Percentiles rank a stretch among this genome's conserved stretches.
Evolutionary conservation across 2,113 vertebrate species (phyloP).

Genomic region (Ptyas mucosa): DNA sequence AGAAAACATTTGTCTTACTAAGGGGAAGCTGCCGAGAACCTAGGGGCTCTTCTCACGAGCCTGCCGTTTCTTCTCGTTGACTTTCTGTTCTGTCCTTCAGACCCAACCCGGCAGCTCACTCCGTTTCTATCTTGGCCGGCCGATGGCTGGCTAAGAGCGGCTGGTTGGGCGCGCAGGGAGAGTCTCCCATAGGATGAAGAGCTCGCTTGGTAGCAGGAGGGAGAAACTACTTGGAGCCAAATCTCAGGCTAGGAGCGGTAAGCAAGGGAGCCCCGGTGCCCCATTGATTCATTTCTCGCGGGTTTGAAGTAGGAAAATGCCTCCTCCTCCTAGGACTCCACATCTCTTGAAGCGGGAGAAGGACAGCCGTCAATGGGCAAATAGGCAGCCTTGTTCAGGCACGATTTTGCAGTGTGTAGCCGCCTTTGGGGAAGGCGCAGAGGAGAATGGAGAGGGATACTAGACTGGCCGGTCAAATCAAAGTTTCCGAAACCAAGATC

Average conservation of each 20-base stretch:
- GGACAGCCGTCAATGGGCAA: background rate
- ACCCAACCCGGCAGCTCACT: background rate
- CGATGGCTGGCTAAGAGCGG: constrained; percentile 30
- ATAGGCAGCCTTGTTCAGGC: background rate
- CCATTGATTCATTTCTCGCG: background rate
- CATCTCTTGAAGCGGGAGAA: background rate
- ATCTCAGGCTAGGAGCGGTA: constrained; percentile 55
- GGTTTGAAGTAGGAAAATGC: background rate
- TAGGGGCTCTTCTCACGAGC: background rate
- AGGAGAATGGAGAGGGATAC: background rate
- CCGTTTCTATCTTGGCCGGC: background rate
- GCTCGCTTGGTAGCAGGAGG: constrained; percentile 45
- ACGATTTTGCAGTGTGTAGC: too few relatives aligned
- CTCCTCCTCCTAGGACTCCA: background rate
- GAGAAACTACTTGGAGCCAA: constrained; percentile 45
- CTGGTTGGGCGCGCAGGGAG: constrained; percentile 48
- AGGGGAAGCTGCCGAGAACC: background rate
- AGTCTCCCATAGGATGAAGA: constrained; percentile 60
- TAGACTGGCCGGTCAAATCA: background rate
- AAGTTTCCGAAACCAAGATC: background rate
- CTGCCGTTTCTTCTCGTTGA: background rate
- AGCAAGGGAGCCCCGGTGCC: constrained; percentile 42
- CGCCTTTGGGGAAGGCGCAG: too few relatives aligned
- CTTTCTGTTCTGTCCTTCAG: background rate
- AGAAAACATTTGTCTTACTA: background rate